phyloP scores from a whole-genome alignment of 2,888 invertebrate species.

The Ischnura elegans region DNA sequence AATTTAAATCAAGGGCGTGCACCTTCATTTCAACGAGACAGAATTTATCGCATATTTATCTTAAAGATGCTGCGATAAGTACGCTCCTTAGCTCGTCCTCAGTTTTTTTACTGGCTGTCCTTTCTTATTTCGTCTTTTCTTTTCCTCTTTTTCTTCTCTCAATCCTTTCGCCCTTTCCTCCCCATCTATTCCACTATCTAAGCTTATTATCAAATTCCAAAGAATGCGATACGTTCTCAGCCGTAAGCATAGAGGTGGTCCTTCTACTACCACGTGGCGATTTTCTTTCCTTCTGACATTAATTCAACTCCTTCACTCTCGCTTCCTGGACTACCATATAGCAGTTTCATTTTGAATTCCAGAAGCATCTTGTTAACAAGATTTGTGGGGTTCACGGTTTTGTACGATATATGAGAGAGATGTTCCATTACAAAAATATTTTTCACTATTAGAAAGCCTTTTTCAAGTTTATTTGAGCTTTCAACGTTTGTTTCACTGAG shows the following conservation, averaged over 20 bases:
- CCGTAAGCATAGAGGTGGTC: background rate
- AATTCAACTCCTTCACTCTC: too few relatives aligned
- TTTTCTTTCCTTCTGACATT: background rate
- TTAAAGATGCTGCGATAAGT: background rate
- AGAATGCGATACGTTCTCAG: background rate
- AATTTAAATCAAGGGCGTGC: background rate
- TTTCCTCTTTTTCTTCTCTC: background rate
- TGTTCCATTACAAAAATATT: too few relatives aligned
- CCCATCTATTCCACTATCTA: background rate
- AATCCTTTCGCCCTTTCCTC: background rate
- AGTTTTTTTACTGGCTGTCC: background rate
- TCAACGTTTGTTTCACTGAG: too few relatives aligned
- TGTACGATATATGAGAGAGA: too few relatives aligned
- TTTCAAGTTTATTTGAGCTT: too few relatives aligned
- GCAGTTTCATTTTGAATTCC: too few relatives aligned
- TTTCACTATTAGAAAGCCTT: too few relatives aligned
- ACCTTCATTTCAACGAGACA: background rate
- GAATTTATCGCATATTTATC: conserved; percentile 4
- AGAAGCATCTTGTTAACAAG: too few relatives aligned
- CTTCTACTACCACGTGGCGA: background rate
- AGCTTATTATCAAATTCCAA: background rate
- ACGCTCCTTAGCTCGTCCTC: background rate
- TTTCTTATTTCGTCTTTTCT: background rate
- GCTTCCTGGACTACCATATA: too few relatives aligned
- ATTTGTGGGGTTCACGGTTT: too few relatives aligned